A percentile compares a stretch with the other conserved stretches of the same genome.
Evolutionary conservation across 1,140 invertebrate species (phyloP).

Genomic region (Hyles vespertilio): DNA sequence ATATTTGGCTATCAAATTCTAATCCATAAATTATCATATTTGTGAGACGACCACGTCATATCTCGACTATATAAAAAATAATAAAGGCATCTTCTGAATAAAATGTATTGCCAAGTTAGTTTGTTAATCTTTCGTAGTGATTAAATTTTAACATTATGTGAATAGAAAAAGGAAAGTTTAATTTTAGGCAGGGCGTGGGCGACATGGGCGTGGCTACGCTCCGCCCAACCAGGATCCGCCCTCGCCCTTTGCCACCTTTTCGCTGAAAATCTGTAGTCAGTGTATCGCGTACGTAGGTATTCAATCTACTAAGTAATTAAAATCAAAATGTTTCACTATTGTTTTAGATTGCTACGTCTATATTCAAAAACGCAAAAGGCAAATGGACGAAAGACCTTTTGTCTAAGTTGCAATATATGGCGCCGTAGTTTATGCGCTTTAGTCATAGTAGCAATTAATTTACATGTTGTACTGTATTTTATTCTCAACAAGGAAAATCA

Average conservation of each 20-base stretch:
- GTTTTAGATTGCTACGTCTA: background rate
- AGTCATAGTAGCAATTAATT: too few relatives aligned
- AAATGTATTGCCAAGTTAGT: background rate
- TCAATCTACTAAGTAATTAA: conserved; percentile 36
- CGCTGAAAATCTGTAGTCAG: conserved; percentile 55
- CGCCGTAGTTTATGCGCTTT: too few relatives aligned
- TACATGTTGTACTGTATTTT: too few relatives aligned
- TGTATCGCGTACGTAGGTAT: conserved; percentile 46
- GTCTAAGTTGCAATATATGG: too few relatives aligned
- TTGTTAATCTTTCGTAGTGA: conserved; percentile 1
- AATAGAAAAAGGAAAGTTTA: conserved; percentile 10
- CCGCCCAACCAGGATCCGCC: conserved; percentile 66
- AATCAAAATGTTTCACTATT: conserved; percentile 17
- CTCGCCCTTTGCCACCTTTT: conserved; percentile 68
- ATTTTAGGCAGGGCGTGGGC: conserved; percentile 60
- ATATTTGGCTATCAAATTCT: too few relatives aligned
- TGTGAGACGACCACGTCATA: too few relatives aligned
- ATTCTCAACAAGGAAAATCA: too few relatives aligned
- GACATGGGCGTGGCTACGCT: conserved; percentile 60
- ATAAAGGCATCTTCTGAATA: too few relatives aligned
- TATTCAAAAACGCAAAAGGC: too few relatives aligned
- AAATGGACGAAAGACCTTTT: too few relatives aligned
- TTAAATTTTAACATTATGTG: conserved; percentile 3
- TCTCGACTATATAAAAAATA: too few relatives aligned
- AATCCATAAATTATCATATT: too few relatives aligned